A percentile compares a stretch with the other conserved stretches of the same genome.
phyloP scores from a whole-genome alignment of 2,797 vertebrate species.

The Dendrocincla fuliginosa region DNA sequence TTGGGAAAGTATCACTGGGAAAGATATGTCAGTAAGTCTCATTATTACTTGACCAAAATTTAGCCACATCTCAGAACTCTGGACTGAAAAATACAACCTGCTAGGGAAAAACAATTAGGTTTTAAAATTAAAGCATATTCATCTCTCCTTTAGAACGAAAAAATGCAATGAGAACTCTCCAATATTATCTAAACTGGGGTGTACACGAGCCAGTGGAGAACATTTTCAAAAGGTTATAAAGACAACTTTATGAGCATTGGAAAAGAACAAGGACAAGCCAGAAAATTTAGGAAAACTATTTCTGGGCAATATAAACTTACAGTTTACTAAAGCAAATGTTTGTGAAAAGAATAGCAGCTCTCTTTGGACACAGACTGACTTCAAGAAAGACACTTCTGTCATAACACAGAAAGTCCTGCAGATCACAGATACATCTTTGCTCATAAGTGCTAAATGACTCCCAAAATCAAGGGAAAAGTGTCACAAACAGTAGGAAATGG shows the following conservation, averaged over 20 bases:
- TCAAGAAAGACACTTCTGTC: background rate
- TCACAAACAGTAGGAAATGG: background rate
- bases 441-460: background rate
- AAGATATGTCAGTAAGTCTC: background rate
- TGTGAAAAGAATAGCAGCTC: background rate
- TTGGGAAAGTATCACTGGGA: background rate
- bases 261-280: background rate
- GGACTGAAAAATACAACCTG: background rate
- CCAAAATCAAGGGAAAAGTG: background rate
- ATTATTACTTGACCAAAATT: background rate
- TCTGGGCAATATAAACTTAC: background rate
- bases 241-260: background rate
- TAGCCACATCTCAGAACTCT: background rate
- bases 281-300: background rate
- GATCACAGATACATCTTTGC: background rate
- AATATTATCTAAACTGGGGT: background rate
- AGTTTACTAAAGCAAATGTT: background rate
- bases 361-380: background rate
- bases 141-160: background rate
- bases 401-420: background rate
- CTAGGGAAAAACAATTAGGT: background rate
- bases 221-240: background rate
- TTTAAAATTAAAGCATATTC: background rate
- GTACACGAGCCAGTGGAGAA: background rate
- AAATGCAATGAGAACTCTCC: background rate